Evolutionary conservation across 2,797 vertebrate genomes (phyloP).

Genomic region (Phrynocephalus forsythii): DNA sequence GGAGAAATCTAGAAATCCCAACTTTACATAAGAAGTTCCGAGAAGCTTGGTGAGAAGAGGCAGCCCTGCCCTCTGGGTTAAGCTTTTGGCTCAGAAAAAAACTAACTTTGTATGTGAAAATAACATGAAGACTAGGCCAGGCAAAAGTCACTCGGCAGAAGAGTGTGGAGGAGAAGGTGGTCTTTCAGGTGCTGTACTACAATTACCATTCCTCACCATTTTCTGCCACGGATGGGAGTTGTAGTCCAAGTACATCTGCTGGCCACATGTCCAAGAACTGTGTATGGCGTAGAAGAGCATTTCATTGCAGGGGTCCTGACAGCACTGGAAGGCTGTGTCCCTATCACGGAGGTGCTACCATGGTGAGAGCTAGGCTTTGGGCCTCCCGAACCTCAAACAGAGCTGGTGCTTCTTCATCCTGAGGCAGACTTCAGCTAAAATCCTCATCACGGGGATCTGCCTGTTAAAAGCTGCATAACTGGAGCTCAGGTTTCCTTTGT

Average conservation of each 20-base stretch:
- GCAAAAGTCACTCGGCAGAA: not conserved
- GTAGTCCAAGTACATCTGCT: no score
- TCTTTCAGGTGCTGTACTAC: not conserved
- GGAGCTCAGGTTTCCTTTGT: not conserved
- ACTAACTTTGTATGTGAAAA: not conserved
- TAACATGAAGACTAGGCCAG: not conserved
- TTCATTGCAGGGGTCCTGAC: not conserved
- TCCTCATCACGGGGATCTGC: not conserved
- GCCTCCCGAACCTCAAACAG: not conserved
- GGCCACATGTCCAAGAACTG: not conserved
- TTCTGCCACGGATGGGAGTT: not conserved
- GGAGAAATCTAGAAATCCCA: constrained; percentile 86
- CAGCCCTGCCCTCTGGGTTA: not conserved
- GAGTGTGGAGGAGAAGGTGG: not conserved
- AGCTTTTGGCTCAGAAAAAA: not conserved
- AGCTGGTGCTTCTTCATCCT: not conserved
- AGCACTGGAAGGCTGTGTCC: not conserved
- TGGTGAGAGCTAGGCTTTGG: not conserved
- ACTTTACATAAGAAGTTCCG: constrained; percentile 90
- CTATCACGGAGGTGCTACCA: not conserved
- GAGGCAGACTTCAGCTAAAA: not conserved
- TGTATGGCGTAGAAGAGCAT: not conserved
- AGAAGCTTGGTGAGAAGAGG: constrained; percentile 88
- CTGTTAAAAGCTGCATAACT: no score
- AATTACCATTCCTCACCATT: no score